phyloP scores from a whole-genome alignment of 2,113 vertebrate species.

The Diadophis punctatus region DNA sequence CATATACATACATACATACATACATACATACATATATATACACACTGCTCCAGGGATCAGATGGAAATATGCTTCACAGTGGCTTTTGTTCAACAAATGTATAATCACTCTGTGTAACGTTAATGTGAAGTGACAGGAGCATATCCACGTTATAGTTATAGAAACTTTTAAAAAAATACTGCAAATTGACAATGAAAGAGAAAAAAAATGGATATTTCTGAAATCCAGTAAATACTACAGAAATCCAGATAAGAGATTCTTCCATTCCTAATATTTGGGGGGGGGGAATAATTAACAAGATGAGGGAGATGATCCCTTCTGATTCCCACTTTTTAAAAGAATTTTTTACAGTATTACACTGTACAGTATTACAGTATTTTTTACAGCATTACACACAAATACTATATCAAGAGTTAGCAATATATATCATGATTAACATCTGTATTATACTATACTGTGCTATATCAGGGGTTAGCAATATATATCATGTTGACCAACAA shows the following conservation, averaged over 20 bases:
- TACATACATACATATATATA: too few relatives aligned
- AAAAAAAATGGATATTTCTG: neutral
- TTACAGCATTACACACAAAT: neutral
- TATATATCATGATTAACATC: neutral
- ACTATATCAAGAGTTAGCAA: neutral
- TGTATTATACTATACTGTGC: neutral
- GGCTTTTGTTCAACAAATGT: neutral
- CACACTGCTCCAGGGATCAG: neutral
- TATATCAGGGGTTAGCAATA: neutral
- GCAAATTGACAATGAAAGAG: neutral
- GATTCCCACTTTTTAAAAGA: neutral
- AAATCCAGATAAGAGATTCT: neutral
- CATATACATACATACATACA: too few relatives aligned
- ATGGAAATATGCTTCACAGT: neutral
- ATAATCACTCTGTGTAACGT: neutral
- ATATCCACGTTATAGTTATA: neutral
- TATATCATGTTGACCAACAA: neutral
- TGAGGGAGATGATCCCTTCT: neutral
- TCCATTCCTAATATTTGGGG: neutral
- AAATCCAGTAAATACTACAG: neutral
- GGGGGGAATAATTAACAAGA: neutral
- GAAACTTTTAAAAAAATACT: neutral
- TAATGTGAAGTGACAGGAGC: neutral
- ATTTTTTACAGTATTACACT: neutral
- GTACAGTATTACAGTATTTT: too few relatives aligned